A percentile compares a stretch with the other conserved stretches of the same genome.
These are phyloP conservation scores for Eupithecia inturbata DNA, from an alignment of 2,888 invertebrate species.

Conservation along the genomic window DNA sequence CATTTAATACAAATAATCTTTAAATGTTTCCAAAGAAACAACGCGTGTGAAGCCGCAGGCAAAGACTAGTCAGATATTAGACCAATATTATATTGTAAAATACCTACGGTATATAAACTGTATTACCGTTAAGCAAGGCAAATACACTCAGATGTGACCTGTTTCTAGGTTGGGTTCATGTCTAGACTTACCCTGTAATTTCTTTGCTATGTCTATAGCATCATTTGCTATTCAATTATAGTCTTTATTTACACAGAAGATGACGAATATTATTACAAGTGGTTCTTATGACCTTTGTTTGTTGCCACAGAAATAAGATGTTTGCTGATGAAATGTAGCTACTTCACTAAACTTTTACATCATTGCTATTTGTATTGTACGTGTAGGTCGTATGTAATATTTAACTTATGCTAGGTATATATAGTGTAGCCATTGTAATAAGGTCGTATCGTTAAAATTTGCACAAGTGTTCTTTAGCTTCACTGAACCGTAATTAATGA, in stretches of 20 bases:
- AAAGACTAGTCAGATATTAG: too few relatives aligned
- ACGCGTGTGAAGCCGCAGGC: too few relatives aligned
- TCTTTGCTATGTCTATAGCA: slow-evolving; percentile 7
- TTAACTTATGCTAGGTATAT: background rate
- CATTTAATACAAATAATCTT: background rate
- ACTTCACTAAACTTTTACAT: background rate
- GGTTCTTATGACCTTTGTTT: slow-evolving; percentile 11
- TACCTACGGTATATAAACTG: background rate
- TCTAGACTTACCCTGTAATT: slow-evolving; percentile 24
- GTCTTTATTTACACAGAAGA: background rate
- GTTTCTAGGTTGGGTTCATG: slow-evolving; percentile 51
- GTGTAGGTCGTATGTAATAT: background rate
- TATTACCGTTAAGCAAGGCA: slow-evolving; percentile 24
- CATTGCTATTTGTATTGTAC: too few relatives aligned
- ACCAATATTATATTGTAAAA: too few relatives aligned
- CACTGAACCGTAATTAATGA: slow-evolving; percentile 58
- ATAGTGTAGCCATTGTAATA: slow-evolving; percentile 17
- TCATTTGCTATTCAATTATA: slow-evolving; percentile 20
- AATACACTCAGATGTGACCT: slow-evolving; percentile 20
- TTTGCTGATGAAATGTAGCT: background rate
- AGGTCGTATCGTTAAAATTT: slow-evolving; percentile 47
- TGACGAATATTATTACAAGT: background rate
- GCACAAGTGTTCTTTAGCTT: slow-evolving; percentile 62
- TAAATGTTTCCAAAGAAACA: background rate
- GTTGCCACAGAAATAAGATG: slow-evolving; percentile 1